Base-by-base conservation (phyloP, 2,888 invertebrate species). In the Erebia ligea region DNA sequence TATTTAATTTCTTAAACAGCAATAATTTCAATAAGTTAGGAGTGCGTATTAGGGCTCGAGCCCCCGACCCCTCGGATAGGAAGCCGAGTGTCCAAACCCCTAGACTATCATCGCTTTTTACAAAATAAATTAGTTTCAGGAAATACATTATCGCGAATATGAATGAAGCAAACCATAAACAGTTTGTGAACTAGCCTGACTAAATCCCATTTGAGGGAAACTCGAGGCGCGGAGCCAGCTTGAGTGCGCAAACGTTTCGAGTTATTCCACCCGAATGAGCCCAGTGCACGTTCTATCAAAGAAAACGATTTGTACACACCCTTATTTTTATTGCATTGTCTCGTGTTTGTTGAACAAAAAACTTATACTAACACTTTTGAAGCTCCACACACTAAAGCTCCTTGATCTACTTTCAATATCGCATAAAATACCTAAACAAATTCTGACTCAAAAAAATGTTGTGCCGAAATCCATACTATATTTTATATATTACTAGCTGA, bases 221-320 rank as follows among this genome's bases (percentile, higher is more conserved):
- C 78, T 77, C 74, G 79, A 78, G 75, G 79, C 76, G 72, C 69
- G 70, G 73, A 69, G 72, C 67, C 71, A 73, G 77, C 76, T 76
- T 73, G 78, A 77, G 78, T 80, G 81, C 84, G 83, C 83, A 84
- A 88, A 86, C 84, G 85, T 83, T 84, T 80, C 81, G 82, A 85
- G 82, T 89, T 90, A 86, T 87, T 90, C 86, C 88, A 82, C 81
- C 79, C 82, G 86, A 87, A 81, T 82, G 85, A 76, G 79, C 82
- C 77, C 76, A 82, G 81, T 81, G 78, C 80, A 76, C 76, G 76
- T 76, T 84, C 81, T 87, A 84, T 86, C 85, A 86, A 86, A 86
- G 86, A 85, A 88, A 89, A 87, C 85, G 86, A 87, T 88, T 88
- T 88, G 85, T 85, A 85, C 84, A 86, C 85, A 83, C 80, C 80